These are phyloP conservation scores for Propsilocerus akamusi DNA, from an alignment of 1,140 invertebrate species.

Conservation along the genomic window DNA sequence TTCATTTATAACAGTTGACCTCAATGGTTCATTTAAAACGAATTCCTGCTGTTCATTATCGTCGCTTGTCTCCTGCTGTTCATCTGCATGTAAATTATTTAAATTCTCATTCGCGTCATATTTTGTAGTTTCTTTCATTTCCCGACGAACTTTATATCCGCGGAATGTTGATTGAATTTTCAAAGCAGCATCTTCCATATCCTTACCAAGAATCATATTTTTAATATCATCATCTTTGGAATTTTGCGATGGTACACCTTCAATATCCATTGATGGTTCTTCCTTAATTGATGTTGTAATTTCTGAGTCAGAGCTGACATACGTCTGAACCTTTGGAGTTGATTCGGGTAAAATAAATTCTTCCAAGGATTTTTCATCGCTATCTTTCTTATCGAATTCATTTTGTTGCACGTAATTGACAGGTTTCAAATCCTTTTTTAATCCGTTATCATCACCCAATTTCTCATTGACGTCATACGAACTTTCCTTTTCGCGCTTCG, in stretches of 20 bases:
- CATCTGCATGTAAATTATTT: not conserved
- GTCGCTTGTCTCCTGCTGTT: too few species aligned
- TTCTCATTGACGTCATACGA: not conserved
- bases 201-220: not conserved
- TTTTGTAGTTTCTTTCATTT: not conserved
- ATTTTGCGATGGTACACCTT: conserved; percentile 7
- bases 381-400: not conserved
- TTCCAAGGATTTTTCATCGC: not conserved
- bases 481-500: not conserved
- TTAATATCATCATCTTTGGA: conserved; percentile 1
- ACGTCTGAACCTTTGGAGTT: not conserved
- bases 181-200: not conserved
- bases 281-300: conserved; percentile 9
- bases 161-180: not conserved
- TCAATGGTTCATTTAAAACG: too few species aligned
- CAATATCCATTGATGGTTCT: conserved; percentile 13
- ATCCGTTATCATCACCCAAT: not conserved
- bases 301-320: not conserved
- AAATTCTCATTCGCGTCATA: not conserved
- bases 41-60: too few species aligned
- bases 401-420: not conserved
- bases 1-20: too few species aligned
- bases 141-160: not conserved
- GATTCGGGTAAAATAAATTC: too few species aligned
- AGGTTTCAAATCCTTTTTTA: not conserved